Conservation (phyloP, 2,888 invertebrate species). For the Apoda limacodes region DNA sequence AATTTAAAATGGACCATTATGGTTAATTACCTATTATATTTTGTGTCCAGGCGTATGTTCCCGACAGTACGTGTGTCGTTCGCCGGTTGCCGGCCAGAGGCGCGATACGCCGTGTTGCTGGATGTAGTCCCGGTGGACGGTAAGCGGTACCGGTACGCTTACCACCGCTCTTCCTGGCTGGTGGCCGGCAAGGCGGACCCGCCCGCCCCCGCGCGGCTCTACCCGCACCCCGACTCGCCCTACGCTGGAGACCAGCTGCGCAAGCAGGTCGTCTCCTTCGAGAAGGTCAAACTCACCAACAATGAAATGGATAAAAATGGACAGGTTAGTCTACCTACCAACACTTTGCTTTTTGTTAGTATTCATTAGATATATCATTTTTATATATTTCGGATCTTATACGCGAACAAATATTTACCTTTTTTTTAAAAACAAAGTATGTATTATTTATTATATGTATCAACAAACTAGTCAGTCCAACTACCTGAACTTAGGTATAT, state of each 20-base stretch:
- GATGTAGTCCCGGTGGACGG: slow-evolving; percentile 98
- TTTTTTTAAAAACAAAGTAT: too few relatives aligned
- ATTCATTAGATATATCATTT: too few relatives aligned
- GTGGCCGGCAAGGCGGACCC: slow-evolving; percentile 99
- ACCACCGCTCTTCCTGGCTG: slow-evolving; percentile 98
- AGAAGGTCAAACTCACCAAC: slow-evolving; percentile 98
- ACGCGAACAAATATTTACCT: too few relatives aligned
- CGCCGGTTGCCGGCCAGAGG: slow-evolving; percentile 83
- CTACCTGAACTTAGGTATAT: too few relatives aligned
- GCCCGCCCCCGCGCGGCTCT: slow-evolving; percentile 91
- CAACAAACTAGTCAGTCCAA: slow-evolving; percentile 22
- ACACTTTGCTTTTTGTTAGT: too few relatives aligned
- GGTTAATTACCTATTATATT: too few relatives aligned
- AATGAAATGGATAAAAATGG: slow-evolving; percentile 97
- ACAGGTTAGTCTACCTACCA: slow-evolving; percentile 84
- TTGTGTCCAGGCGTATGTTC: slow-evolving; percentile 90
- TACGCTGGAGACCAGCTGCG: slow-evolving; percentile 94
- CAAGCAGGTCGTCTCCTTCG: slow-evolving; percentile 97
- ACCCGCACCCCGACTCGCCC: slow-evolving; percentile 97
- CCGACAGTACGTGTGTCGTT: slow-evolving; percentile 96
- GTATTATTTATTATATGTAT: too few relatives aligned
- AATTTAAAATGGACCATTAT: too few relatives aligned
- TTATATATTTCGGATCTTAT: too few relatives aligned
- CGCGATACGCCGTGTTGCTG: slow-evolving; percentile 92
- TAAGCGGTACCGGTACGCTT: slow-evolving; percentile 96